Conservation (phyloP, 37 sponge, comb jelly and placozoan genomes). For the Eunapius fragilis region DNA sequence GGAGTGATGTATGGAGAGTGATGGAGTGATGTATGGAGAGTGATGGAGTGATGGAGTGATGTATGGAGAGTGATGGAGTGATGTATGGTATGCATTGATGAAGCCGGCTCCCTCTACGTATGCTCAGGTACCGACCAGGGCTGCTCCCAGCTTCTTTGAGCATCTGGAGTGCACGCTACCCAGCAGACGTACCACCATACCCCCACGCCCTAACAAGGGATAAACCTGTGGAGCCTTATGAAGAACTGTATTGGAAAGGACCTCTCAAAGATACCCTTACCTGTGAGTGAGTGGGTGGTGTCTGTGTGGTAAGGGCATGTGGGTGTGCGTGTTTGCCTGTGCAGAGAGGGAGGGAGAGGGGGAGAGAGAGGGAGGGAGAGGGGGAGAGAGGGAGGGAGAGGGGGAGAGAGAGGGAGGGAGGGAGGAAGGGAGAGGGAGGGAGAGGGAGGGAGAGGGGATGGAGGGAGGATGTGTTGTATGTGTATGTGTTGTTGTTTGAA, state of each 20-base stretch:
- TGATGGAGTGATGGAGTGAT: too few relatives aligned
- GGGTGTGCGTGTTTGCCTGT: not conserved
- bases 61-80: too few relatives aligned
- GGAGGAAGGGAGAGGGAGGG: too few relatives aligned
- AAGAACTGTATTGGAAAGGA: constrained; percentile 99
- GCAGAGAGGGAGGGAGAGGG: not conserved
- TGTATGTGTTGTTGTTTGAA: not conserved
- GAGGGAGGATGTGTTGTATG: too few relatives aligned
- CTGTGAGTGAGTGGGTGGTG: constrained; percentile 57
- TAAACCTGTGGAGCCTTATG: constrained; percentile 94
- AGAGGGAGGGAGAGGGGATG: too few relatives aligned
- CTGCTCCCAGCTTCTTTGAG: constrained; percentile 37
- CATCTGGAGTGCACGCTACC: constrained; percentile 31
- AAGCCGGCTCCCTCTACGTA: too few relatives aligned
- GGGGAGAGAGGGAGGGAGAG: too few relatives aligned
- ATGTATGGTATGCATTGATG: too few relatives aligned
- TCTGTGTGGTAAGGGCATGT: not conserved
- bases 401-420: too few relatives aligned
- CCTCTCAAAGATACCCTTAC: constrained; percentile 95
- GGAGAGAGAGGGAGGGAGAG: too few relatives aligned
- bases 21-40: too few relatives aligned
- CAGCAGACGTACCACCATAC: constrained; percentile 57
- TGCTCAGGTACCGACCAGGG: constrained; percentile 26
- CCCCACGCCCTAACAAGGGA: constrained; percentile 77
- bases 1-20: too few relatives aligned